A percentile compares a stretch with the other conserved stretches of the same genome.
These are phyloP conservation scores for Tenthredo notha DNA, from an alignment of 2,888 invertebrate species.

Conservation along the genomic window DNA sequence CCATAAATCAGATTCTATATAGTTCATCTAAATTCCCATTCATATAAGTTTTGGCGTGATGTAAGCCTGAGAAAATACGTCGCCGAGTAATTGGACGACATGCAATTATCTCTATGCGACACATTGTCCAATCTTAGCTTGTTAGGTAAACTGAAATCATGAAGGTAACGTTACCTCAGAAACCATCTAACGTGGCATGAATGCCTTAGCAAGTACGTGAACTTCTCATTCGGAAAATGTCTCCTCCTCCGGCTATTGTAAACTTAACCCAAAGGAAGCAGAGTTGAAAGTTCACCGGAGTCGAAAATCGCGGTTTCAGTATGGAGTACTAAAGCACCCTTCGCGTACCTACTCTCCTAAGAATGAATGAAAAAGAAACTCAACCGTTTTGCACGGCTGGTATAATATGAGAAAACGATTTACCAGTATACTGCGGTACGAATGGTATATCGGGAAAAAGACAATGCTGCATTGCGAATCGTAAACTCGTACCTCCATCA, in stretches of 20 bases:
- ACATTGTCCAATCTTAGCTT: not conserved
- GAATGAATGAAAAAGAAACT: not conserved
- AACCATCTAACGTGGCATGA: not conserved
- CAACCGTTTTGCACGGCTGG: conserved; percentile 26
- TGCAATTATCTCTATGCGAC: not conserved
- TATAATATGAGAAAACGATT: conserved; percentile 35
- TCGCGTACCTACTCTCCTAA: not conserved
- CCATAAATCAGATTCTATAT: not conserved
- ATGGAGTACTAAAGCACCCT: not conserved
- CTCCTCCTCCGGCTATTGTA: not conserved
- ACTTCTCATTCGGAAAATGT: not conserved
- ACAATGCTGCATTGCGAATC: conserved; percentile 42
- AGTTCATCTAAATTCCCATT: not conserved
- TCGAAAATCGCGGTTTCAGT: conserved; percentile 44
- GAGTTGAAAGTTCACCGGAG: conserved; percentile 10
- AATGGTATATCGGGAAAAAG: conserved; percentile 1
- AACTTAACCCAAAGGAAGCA: not conserved
- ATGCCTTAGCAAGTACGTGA: not conserved
- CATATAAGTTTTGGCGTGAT: not conserved
- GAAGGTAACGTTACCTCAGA: conserved; percentile 20
- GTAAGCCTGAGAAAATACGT: not conserved
- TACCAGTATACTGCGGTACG: not conserved
- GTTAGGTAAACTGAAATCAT: not conserved
- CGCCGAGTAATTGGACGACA: not conserved
- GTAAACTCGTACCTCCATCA: conserved; percentile 45